Percentiles rank a stretch among this genome's conserved stretches.
These are phyloP conservation scores for Adelognathus sp. DNA, from an alignment of 2,888 invertebrate species.

Conservation along the genomic window DNA sequence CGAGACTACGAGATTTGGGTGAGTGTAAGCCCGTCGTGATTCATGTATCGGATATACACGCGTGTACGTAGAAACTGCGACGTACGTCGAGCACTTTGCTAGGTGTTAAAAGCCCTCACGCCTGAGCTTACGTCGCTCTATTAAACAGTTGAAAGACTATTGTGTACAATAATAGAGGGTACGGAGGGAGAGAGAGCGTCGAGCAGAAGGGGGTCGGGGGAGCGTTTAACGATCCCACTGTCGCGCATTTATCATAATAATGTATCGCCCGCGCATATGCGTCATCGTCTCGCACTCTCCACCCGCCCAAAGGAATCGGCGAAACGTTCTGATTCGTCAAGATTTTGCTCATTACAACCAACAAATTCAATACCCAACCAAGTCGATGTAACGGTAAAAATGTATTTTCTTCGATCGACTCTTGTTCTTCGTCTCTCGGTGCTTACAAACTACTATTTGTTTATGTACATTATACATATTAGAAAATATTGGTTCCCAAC, in stretches of 20 bases:
- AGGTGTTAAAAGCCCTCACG: conserved; percentile 61
- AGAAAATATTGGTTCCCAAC: conserved; percentile 54
- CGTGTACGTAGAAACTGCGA: conserved; percentile 14
- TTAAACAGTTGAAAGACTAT: conserved; percentile 70
- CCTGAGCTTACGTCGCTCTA: conserved; percentile 65
- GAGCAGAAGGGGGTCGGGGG: too few relatives aligned
- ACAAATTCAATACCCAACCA: too few relatives aligned
- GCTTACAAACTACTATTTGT: conserved; percentile 12
- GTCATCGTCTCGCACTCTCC: conserved; percentile 48
- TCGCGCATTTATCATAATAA: conserved; percentile 65
- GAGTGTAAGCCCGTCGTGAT: not conserved
- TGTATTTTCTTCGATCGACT: conserved; percentile 36
- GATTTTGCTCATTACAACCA: not conserved
- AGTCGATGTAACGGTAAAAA: conserved; percentile 43
- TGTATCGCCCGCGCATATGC: conserved; percentile 59
- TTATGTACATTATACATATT: conserved; percentile 53
- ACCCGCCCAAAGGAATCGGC: not conserved
- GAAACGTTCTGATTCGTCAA: not conserved
- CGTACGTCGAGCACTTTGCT: conserved; percentile 17
- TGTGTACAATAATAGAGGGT: conserved; percentile 68
- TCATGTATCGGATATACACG: not conserved
- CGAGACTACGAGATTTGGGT: not conserved
- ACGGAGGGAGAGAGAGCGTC: too few relatives aligned
- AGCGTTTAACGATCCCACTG: conserved; percentile 60
- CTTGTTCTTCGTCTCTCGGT: not conserved